A percentile compares a stretch with the other conserved stretches of the same genome.
These are phyloP conservation scores for Eulemur mongoz DNA, from an alignment of 2,797 vertebrate genomes.

Conservation along the genomic window DNA sequence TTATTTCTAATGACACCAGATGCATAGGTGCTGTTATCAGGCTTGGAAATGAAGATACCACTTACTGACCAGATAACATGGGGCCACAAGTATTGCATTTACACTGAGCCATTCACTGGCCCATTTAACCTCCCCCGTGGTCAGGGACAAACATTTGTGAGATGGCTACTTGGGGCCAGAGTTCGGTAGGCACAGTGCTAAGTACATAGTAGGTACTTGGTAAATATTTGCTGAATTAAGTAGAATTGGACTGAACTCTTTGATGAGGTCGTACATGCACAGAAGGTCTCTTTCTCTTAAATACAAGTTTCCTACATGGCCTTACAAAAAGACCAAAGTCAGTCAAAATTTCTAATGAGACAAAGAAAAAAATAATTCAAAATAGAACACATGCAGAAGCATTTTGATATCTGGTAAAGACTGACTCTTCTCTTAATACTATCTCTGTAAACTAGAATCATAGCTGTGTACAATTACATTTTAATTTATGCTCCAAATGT, in stretches of 20 bases:
- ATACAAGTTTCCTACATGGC: neutral
- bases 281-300: neutral
- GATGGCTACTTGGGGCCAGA: neutral
- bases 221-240: neutral
- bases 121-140: neutral
- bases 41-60: neutral
- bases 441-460: constrained; percentile 28
- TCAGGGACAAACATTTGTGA: neutral
- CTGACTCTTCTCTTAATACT: neutral
- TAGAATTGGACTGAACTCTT: neutral
- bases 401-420: neutral
- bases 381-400: neutral
- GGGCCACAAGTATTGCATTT: neutral
- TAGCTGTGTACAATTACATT: neutral
- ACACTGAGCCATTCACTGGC: neutral
- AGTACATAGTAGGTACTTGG: neutral
- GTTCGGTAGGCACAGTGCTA: neutral
- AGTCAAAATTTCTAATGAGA: neutral
- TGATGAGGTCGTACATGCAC: neutral
- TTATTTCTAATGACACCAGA: neutral
- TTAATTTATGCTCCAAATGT: constrained; percentile 64
- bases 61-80: neutral
- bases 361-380: neutral
- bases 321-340: neutral
- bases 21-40: neutral